These are phyloP conservation scores for Turnix velox DNA, from an alignment of 2,113 vertebrate genomes.

Conservation along the genomic window DNA sequence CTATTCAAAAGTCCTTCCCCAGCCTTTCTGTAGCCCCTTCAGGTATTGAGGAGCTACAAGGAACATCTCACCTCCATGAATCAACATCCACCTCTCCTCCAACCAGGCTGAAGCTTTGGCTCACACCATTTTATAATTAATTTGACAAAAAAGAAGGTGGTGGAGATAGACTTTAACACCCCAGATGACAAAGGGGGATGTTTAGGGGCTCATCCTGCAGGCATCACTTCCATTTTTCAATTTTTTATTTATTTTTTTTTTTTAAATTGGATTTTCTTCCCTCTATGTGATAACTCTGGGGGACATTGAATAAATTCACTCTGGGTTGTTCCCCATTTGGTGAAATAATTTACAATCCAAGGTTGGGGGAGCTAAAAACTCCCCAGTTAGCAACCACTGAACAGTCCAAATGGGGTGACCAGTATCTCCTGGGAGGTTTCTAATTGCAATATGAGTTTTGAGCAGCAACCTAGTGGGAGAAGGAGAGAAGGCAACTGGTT, in stretches of 20 bases:
- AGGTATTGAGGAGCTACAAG: too few relatives aligned
- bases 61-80: not conserved
- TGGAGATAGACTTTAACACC: not conserved
- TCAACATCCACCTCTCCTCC: constrained; percentile 28
- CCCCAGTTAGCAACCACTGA: constrained; percentile 44
- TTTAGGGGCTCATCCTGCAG: not conserved
- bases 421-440: constrained; percentile 25
- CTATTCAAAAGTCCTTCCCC: too few relatives aligned
- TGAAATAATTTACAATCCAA: constrained; percentile 30
- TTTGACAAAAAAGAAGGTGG: constrained; percentile 16
- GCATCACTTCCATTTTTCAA: constrained; percentile 17
- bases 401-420: constrained; percentile 20
- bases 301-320: constrained; percentile 58
- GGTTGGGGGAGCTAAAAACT: constrained; percentile 6
- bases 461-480: constrained; percentile 45
- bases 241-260: too few relatives aligned
- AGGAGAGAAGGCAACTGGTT: constrained; percentile 42
- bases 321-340: constrained; percentile 18
- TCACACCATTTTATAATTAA: constrained; percentile 41
- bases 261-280: constrained; percentile 61
- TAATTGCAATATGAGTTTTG: constrained; percentile 60
- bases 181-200: not conserved
- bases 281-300: constrained; percentile 8
- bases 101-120: constrained; percentile 48
- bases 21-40: too few relatives aligned